These are phyloP conservation scores for Buphagus erythrorhynchus DNA, from an alignment of 2,797 vertebrate genomes.

Conservation along the genomic window DNA sequence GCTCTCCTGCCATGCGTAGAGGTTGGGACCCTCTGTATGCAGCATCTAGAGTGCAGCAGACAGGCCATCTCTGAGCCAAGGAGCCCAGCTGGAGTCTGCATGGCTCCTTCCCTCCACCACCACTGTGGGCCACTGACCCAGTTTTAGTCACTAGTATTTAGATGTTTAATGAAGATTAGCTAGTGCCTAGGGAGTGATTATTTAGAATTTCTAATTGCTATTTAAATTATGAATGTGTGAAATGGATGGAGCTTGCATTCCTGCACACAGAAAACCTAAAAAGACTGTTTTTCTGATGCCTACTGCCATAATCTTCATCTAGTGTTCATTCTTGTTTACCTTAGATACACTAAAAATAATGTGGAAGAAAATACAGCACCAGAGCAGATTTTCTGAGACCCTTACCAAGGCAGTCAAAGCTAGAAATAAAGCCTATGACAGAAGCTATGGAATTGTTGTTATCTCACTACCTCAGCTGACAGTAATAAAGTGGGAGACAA, in stretches of 20 bases:
- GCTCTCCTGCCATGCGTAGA: fast-evolving
- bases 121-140: background rate
- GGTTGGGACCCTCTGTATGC: background rate
- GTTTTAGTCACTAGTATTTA: background rate
- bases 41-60: background rate
- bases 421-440: background rate
- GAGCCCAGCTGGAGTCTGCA: background rate
- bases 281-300: background rate
- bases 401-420: background rate
- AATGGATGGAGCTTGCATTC: background rate
- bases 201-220: slow-evolving; percentile 9
- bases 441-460: background rate
- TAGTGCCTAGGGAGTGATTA: background rate
- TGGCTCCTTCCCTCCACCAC: fast-evolving
- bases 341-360: background rate
- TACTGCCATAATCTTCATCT: background rate
- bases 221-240: slow-evolving; percentile 20
- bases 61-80: fast-evolving
- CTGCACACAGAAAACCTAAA: background rate
- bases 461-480: background rate
- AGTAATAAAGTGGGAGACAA: background rate
- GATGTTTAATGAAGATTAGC: slow-evolving; percentile 44
- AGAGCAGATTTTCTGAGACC: background rate
- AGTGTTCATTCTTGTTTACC: background rate
- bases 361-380: background rate